Percentiles rank a stretch among this genome's conserved stretches.
Evolutionary conservation across 2,888 invertebrate genomes (phyloP).

Genomic region (Dryadula phaetusa): DNA sequence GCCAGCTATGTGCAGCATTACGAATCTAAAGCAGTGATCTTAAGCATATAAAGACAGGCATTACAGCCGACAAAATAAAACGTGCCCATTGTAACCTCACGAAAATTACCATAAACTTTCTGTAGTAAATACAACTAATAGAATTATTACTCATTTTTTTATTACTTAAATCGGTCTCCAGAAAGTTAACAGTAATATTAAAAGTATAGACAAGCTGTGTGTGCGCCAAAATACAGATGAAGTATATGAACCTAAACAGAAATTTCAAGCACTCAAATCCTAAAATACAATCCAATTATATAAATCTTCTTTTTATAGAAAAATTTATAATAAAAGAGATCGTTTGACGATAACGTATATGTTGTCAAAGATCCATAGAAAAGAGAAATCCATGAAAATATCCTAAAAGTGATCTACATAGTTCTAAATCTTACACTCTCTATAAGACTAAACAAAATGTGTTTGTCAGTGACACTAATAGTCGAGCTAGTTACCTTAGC

Average conservation of each 20-base stretch:
- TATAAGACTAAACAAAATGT: conserved; percentile 63
- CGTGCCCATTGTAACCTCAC: conserved; percentile 21
- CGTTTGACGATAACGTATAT: conserved; percentile 29
- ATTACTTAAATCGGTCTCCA: neutral
- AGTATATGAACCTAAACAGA: conserved; percentile 11
- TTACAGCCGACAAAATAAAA: conserved; percentile 32
- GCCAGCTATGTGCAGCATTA: conserved; percentile 24
- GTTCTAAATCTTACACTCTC: conserved; percentile 68
- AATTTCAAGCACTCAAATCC: conserved; percentile 8
- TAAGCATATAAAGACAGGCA: conserved; percentile 30
- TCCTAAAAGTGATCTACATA: conserved; percentile 59
- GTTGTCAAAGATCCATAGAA: conserved; percentile 38
- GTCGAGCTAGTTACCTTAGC: conserved; percentile 75
- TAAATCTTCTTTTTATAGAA: conserved; percentile 45
- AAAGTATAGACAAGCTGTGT: conserved; percentile 15
- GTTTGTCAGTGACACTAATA: conserved; percentile 41
- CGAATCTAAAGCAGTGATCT: conserved; percentile 13
- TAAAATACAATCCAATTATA: conserved; percentile 10
- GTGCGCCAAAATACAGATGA: conserved; percentile 5
- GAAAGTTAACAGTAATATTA: conserved; percentile 19
- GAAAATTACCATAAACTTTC: conserved; percentile 22
- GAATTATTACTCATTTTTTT: neutral
- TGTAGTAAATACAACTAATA: neutral
- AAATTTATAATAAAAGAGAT: conserved; percentile 34
- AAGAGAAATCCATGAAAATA: conserved; percentile 42